Conservation (phyloP, 2,797 vertebrate genomes). For the Sparus aurata region DNA sequence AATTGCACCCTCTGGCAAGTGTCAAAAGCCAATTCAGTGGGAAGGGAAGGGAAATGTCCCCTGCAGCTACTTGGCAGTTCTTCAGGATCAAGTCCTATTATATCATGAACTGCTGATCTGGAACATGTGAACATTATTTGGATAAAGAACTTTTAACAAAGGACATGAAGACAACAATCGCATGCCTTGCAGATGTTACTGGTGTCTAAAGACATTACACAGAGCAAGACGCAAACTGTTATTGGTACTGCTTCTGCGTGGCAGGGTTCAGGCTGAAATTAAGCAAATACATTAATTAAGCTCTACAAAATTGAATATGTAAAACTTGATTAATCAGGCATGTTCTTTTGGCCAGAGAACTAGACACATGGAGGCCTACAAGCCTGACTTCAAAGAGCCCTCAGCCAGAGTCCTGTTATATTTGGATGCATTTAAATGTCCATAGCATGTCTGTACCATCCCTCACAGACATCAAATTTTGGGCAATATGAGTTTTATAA, state of each 20-base stretch:
- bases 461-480: constrained; percentile 22
- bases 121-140: constrained; percentile 23
- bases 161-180: neutral
- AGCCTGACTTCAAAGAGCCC: constrained; percentile 6
- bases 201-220: constrained; percentile 16
- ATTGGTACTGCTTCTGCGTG: neutral
- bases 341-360: constrained; percentile 23
- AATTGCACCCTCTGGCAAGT: constrained; percentile 67
- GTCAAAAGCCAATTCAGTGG: constrained; percentile 63
- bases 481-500: constrained; percentile 14
- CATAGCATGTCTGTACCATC: neutral
- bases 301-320: neutral
- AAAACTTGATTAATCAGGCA: constrained; percentile 14
- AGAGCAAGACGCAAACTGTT: neutral
- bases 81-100: constrained; percentile 48
- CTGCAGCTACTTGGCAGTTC: constrained; percentile 65
- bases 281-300: neutral
- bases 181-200: neutral
- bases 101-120: constrained; percentile 42
- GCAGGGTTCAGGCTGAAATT: neutral
- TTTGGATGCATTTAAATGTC: constrained; percentile 33
- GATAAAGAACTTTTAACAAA: constrained; percentile 15
- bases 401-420: constrained; percentile 13
- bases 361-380: constrained; percentile 3
- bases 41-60: constrained; percentile 45